A percentile compares a stretch with the other conserved stretches of the same genome.
Conservation (phyloP, 2,113 vertebrate species). For the Pelvicachromis taeniatus region DNA sequence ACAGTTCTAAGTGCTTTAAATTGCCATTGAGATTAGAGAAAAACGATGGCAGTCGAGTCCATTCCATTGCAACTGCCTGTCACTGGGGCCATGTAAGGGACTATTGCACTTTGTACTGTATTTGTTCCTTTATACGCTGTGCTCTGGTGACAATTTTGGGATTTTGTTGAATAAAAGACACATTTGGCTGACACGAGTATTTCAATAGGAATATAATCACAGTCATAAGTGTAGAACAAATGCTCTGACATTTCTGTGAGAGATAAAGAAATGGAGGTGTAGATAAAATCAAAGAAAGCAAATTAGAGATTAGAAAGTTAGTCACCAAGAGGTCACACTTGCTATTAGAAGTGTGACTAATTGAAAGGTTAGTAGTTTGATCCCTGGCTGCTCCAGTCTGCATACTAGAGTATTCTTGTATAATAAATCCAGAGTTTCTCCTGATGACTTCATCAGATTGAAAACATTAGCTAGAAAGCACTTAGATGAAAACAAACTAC, state of each 20-base stretch:
- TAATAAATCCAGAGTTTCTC: too few species aligned
- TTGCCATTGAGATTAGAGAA: neutral
- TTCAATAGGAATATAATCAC: neutral
- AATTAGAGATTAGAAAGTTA: too few species aligned
- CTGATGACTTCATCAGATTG: too few species aligned
- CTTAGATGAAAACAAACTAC: too few species aligned
- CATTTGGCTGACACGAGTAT: neutral
- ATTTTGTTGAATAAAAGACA: neutral
- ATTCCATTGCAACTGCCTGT: neutral
- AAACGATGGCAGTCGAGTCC: neutral
- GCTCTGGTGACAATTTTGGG: neutral
- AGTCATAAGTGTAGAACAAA: neutral
- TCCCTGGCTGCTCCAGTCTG: too few species aligned
- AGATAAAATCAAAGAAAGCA: neutral
- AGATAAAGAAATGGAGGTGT: neutral
- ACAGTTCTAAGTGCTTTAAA: neutral
- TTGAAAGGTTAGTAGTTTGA: too few species aligned
- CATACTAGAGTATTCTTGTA: too few species aligned
- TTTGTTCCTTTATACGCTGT: neutral
- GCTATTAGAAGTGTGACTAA: too few species aligned
- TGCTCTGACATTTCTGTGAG: rapidly evolving
- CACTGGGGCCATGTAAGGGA: neutral
- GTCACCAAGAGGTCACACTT: too few species aligned
- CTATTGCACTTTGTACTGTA: neutral
- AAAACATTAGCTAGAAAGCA: too few species aligned